Percentiles rank a stretch among this genome's conserved stretches.
phyloP scores from a whole-genome alignment of 2,797 vertebrate species.

The Amazona finschi region DNA sequence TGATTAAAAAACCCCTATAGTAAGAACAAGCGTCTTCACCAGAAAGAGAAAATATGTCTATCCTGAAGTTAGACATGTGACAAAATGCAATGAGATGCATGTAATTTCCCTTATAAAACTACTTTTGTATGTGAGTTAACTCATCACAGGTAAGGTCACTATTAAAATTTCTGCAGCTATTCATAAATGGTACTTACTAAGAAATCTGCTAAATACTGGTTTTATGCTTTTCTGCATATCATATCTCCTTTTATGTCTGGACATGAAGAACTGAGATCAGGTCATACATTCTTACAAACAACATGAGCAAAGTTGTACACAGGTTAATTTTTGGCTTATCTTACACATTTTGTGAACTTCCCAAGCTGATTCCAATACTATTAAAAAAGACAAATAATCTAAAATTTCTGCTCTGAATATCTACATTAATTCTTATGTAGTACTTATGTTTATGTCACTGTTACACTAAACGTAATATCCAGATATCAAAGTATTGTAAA shows the following conservation, averaged over 20 bases:
- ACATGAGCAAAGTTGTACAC: not conserved
- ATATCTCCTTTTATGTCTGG: not conserved
- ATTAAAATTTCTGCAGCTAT: not conserved
- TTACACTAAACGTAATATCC: not conserved
- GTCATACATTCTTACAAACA: not conserved
- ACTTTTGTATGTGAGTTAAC: not conserved
- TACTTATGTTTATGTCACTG: not conserved
- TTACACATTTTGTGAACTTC: not conserved
- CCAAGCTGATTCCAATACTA: not conserved
- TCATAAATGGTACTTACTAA: not conserved
- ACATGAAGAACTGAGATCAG: not conserved
- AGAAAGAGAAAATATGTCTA: not conserved
- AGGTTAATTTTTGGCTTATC: not conserved
- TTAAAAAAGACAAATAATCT: not conserved
- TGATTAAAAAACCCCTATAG: not conserved
- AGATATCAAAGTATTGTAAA: not conserved
- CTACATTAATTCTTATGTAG: not conserved
- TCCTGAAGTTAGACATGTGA: not conserved
- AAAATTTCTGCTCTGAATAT: not conserved
- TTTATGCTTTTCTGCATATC: not conserved
- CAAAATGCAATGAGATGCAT: not conserved
- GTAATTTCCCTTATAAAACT: not conserved
- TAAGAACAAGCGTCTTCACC: not conserved
- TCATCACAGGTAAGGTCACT: not conserved
- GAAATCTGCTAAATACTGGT: not conserved